Evolutionary conservation across 2,888 invertebrate genomes (phyloP), one percentile per base, ranked within the genome.

Genomic region (Spatulosminthurus flaviceps): DNA sequence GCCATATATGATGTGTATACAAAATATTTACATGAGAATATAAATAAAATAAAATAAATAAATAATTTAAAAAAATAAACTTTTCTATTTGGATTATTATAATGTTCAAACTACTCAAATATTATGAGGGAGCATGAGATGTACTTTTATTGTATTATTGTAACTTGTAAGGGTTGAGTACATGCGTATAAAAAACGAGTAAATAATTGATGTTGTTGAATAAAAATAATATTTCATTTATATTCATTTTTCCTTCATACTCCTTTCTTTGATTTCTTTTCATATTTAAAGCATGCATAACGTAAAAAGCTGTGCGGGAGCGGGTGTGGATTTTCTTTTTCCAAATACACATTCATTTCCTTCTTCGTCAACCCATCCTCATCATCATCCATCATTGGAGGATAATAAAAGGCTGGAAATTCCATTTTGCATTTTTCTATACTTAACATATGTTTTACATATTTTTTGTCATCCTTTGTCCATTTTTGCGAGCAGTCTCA

Each of bases 201-300:
- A n/a, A n/a, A n/a, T n/a, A n/a, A 34, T 51, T 51, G 51, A 51
- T 51, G 51, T 51, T 51, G 51, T 51, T 51, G 5, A 51, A 51
- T 51, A 51, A 51, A 51, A 51, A n/a, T n/a, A 51, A 51, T 51
- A 51, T 51, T 51, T 51, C 51, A 51, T 51, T 51, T 51, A 51
- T 51, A 51, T 51, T 51, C 51, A 19, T 16, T 51, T 51, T n/a
- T 16, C 16, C 51, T 51, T 9, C 51, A 13, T 51, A 19, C 51
- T 51, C 51, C 16, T 2, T 51, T 16, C n/a, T 9, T 34, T 9
- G 34, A 34, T 34, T 34, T 34, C 34, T 34, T 34, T 9, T 34
- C 34, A 4, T 9, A 4, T 7, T 34, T 7, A 9, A 34, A 34
- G 34, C 34, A 34, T 34, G 9, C 34, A 34, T 34, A n/a, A n/a